These are phyloP conservation scores for Mormyrus iriodes DNA, from an alignment of 2,113 vertebrate genomes.

Conservation along the genomic window DNA sequence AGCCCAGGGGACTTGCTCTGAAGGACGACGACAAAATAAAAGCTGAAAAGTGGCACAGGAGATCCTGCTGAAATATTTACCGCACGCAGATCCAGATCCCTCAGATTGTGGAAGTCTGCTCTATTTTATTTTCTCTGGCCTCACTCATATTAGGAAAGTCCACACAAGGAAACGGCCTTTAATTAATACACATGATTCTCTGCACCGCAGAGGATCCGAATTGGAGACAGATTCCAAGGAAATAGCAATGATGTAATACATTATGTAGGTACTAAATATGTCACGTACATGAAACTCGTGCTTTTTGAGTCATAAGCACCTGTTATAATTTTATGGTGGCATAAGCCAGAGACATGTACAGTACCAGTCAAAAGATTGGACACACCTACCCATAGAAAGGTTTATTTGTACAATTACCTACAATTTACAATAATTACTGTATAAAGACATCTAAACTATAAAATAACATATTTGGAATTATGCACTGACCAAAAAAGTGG, in stretches of 20 bases:
- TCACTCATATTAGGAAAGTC: background rate
- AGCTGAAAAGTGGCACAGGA: background rate
- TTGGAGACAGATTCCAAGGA: background rate
- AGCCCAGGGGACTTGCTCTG: background rate
- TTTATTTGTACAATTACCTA: too few relatives aligned
- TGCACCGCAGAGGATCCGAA: background rate
- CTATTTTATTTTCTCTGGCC: background rate
- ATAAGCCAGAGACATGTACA: background rate
- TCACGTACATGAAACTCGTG: background rate
- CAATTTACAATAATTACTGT: background rate
- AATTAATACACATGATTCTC: background rate
- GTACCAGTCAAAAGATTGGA: background rate
- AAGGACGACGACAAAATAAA: background rate
- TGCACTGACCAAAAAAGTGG: background rate
- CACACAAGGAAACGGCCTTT: background rate
- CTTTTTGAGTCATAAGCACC: background rate
- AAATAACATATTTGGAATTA: background rate
- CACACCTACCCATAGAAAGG: background rate
- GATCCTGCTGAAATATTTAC: background rate
- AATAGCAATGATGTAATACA: background rate
- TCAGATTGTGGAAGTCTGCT: background rate
- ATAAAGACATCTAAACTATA: background rate
- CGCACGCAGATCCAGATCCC: background rate
- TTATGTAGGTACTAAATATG: background rate
- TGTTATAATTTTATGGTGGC: background rate